These are phyloP conservation scores for Poeciliopsis gracilis DNA, from an alignment of 2,797 vertebrate genomes.

Conservation along the genomic window DNA sequence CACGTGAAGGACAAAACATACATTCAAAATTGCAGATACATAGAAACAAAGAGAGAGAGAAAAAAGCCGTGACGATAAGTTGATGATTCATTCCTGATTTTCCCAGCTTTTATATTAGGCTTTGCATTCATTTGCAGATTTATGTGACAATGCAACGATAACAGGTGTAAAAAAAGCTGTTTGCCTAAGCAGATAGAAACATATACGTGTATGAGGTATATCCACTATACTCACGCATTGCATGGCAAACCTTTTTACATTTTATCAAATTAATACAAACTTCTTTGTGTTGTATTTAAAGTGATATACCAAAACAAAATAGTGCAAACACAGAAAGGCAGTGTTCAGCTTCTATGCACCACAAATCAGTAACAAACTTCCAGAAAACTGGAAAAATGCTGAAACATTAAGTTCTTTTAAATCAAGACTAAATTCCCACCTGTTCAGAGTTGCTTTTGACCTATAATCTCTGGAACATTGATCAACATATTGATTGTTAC, in stretches of 20 bases:
- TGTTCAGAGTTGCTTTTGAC: no score
- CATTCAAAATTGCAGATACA: not conserved
- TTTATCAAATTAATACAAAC: not conserved
- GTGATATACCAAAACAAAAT: not conserved
- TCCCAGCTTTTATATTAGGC: conserved; percentile 29
- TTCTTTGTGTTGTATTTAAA: not conserved
- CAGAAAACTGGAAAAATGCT: no score
- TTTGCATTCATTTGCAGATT: not conserved
- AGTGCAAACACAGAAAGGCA: no score
- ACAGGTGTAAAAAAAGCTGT: not conserved
- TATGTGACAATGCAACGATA: not conserved
- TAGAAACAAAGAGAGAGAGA: not conserved
- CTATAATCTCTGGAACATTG: no score
- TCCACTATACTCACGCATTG: not conserved
- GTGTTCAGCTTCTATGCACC: no score
- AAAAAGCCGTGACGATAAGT: not conserved
- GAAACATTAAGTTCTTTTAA: no score
- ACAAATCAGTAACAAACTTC: no score
- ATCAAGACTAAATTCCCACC: no score
- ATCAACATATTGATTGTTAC: no score
- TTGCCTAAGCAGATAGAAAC: not conserved
- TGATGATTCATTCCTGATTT: conserved; percentile 64
- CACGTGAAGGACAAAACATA: not conserved
- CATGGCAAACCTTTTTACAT: not conserved
- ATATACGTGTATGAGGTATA: not conserved